These are phyloP conservation scores for Thermophis baileyi DNA, from an alignment of 2,113 vertebrate genomes.

Conservation along the genomic window DNA sequence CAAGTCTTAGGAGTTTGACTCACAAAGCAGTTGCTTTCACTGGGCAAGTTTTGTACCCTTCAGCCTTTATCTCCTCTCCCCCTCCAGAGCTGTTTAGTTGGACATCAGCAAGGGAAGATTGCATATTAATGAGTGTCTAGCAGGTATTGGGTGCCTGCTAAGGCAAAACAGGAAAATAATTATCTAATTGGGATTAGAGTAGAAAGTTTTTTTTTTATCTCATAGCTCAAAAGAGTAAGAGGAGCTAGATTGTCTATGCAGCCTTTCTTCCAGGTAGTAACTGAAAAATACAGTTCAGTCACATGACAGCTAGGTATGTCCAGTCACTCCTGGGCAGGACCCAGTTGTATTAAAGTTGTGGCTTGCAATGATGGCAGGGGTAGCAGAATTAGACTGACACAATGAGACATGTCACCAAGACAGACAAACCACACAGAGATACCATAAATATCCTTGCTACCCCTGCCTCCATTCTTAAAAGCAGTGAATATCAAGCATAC, in stretches of 20 bases:
- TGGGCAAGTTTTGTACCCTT: not conserved
- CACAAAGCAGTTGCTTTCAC: not conserved
- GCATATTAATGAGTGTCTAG: not conserved
- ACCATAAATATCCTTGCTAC: not conserved
- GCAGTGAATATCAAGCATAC: not conserved
- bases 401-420: not conserved
- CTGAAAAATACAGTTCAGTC: not conserved
- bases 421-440: not conserved
- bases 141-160: not conserved
- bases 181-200: not conserved
- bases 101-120: not conserved
- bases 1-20: not conserved
- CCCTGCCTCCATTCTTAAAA: not conserved
- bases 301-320: not conserved
- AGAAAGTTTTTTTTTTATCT: not conserved
- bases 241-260: not conserved
- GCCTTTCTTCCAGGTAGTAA: not conserved
- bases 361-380: not conserved
- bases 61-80: not conserved
- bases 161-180: not conserved
- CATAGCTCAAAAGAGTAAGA: not conserved
- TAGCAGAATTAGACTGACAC: not conserved
- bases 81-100: not conserved
- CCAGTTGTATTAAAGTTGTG: not conserved
- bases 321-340: not conserved